These are phyloP conservation scores for Rattus norvegicus DNA, from an alignment of 2,113 vertebrate genomes.

Conservation along the genomic window DNA sequence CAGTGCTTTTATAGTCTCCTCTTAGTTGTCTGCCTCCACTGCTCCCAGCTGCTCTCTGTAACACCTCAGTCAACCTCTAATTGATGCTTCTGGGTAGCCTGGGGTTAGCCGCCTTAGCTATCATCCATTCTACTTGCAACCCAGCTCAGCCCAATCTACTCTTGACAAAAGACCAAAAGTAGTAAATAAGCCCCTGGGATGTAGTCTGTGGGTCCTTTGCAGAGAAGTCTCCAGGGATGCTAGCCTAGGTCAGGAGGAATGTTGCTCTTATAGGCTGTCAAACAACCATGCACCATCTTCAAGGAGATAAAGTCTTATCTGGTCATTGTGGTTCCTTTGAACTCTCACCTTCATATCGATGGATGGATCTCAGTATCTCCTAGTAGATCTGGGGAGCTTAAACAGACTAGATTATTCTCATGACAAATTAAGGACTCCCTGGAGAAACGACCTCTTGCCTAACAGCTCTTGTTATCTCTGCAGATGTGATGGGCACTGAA, in stretches of 20 bases:
- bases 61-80: background rate
- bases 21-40: background rate
- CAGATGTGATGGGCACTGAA: background rate
- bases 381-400: background rate
- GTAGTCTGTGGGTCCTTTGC: no score
- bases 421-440: background rate
- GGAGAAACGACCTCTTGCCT: background rate
- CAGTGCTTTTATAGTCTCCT: no score
- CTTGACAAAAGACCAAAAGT: background rate
- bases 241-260: background rate
- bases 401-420: background rate
- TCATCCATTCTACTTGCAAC: background rate
- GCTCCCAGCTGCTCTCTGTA: background rate
- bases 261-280: no score
- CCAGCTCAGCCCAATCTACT: background rate
- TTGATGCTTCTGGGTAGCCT: background rate
- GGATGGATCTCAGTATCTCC: background rate
- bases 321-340: background rate
- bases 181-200: background rate
- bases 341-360: background rate
- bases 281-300: background rate
- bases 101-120: background rate
- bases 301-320: no score
- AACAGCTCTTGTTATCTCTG: background rate
- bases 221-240: background rate